Evolutionary conservation across 2,888 invertebrate genomes (phyloP).

Genomic region (Sinotaia quadrata): DNA sequence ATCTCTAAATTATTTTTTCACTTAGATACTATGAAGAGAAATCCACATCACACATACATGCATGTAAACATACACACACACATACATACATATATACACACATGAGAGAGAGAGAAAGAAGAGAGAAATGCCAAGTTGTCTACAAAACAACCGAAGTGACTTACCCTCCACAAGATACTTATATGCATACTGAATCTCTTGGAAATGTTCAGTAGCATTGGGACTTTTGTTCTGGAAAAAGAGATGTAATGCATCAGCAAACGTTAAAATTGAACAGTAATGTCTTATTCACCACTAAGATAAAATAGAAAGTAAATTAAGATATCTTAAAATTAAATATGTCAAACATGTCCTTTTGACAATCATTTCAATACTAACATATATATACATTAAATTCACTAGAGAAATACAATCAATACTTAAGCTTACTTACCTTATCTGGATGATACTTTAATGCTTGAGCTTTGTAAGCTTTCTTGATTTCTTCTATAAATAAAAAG

Average conservation of each 20-base stretch:
- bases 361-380: too few species aligned
- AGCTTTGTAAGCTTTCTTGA: slow-evolving; percentile 1
- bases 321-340: too few species aligned
- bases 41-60: background rate
- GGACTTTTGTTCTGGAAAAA: slow-evolving; percentile 8
- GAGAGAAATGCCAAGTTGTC: background rate
- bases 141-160: background rate
- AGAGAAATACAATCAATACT: too few species aligned
- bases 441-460: slow-evolving; percentile 3
- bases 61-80: background rate
- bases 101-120: too few species aligned
- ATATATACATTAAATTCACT: too few species aligned
- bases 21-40: background rate
- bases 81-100: background rate
- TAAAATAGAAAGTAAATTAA: too few species aligned
- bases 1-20: background rate
- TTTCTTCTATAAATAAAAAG: slow-evolving; percentile 8
- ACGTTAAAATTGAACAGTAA: too few species aligned
- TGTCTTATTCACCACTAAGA: too few species aligned
- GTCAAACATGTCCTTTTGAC: too few species aligned
- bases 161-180: slow-evolving; percentile 3
- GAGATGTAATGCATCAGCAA: background rate
- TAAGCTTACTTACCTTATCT: slow-evolving; percentile 16
- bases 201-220: slow-evolving; percentile 7
- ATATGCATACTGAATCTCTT: slow-evolving; percentile 14